Evolutionary conservation across 2,797 vertebrate genomes (phyloP), one percentile per base, ranked within the genome.

Genomic region (Muscicapa comitata): DNA sequence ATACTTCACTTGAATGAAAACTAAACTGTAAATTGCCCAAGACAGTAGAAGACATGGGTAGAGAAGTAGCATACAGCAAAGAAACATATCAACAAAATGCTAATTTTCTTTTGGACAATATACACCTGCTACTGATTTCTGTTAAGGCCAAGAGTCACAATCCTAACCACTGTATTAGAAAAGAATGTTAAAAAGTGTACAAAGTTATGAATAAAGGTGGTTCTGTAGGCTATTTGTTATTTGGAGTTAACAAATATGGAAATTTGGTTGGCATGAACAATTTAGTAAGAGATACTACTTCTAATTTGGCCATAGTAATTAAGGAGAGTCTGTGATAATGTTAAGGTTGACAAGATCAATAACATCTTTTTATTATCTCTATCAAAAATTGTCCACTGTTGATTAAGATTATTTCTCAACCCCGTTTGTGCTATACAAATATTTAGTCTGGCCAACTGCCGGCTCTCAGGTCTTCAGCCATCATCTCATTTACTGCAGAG

Each of bases 1-100:
- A 70, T 67, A 59, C 31, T 50, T 86, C 38, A 62, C 13, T 85
- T 93, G 90, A 29, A 47, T 92, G 70, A 79, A 93, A 82, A 89
- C 62, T 50, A 63, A 91, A 86, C 82, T 78, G 61, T 94, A 94
- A 96, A 92, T 86, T 94, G 18, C 61, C 63, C 70, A 63, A 90
- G 50, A 51, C 2, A 14, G 67, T 38, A 62, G 9, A 67, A 66
- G n/a, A 37, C 5, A 8, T 15, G 61, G 17, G 17, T 38, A 38
- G 38, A 86, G 48, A 86, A 78, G 10, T 21, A 81, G 25, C 25
- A 33, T 12, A 4, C 10, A 43, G 9, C 6, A 47, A 43, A 77
- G 10, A 48, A 66, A 75, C 11, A 66, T 42, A 40, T n/a, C 13
- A 55, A 23, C 8, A 28, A 68, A 81, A 61, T 55, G 7, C 4